Conservation (phyloP, 2,113 vertebrate genomes). For the Corvus cornix region DNA sequence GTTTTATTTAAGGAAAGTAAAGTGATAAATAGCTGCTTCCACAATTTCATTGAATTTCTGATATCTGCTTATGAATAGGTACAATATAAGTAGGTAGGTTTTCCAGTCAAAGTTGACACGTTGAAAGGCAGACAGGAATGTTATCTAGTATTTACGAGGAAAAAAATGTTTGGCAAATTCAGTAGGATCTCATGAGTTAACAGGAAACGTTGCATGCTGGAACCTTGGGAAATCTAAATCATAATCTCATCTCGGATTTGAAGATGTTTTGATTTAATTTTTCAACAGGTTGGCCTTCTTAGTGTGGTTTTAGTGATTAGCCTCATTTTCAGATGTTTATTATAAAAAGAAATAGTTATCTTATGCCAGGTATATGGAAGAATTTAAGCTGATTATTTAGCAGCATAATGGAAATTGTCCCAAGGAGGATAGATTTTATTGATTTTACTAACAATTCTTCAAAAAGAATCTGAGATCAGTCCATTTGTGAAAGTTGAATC, state of each 20-base stretch:
- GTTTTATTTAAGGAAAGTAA: conserved; percentile 41
- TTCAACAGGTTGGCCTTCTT: not conserved
- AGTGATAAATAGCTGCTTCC: not conserved
- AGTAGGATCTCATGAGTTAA: not conserved
- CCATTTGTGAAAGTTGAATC: not conserved
- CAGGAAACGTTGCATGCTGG: not conserved
- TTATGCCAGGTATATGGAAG: not conserved
- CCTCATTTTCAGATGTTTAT: not conserved
- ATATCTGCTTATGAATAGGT: not conserved
- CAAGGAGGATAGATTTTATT: not conserved
- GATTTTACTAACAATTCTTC: not conserved
- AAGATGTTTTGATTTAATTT: conserved; percentile 9
- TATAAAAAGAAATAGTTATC: not conserved
- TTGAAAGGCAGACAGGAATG: not conserved
- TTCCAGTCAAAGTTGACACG: not conserved
- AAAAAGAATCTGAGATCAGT: not conserved
- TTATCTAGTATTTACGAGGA: not conserved
- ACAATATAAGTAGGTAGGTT: not conserved
- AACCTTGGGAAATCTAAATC: not conserved
- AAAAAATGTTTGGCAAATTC: not conserved
- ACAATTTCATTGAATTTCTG: not conserved
- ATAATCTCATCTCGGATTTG: not conserved
- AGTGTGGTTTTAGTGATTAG: not conserved
- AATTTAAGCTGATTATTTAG: not conserved
- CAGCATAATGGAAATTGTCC: not conserved